phyloP scores from a whole-genome alignment of 2,888 invertebrate species.

The Thecocarcelia acutangulata region DNA sequence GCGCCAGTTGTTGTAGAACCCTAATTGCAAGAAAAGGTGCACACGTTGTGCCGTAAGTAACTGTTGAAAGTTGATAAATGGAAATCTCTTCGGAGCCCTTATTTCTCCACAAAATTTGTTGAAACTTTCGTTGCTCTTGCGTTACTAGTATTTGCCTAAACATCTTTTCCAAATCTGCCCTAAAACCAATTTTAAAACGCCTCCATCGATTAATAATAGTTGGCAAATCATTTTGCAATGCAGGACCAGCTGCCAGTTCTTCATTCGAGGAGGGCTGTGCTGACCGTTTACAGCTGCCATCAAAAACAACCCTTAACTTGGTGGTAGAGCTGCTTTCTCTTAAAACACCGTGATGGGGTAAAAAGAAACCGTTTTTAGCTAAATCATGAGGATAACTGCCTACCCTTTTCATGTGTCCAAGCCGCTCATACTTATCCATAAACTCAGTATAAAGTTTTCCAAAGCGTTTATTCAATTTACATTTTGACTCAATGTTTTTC shows the following conservation, averaged over 20 bases:
- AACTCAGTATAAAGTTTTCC: slow-evolving; percentile 22
- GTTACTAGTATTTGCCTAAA: slow-evolving; percentile 58
- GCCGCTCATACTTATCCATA: slow-evolving; percentile 29
- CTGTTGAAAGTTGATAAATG: slow-evolving; percentile 14
- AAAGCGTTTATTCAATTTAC: no score
- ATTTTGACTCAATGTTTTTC: slow-evolving; percentile 15
- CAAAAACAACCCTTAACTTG: no score
- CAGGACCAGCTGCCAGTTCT: slow-evolving; percentile 47
- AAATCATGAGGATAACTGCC: slow-evolving; percentile 32
- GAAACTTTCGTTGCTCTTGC: slow-evolving; percentile 36
- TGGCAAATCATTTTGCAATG: slow-evolving; percentile 56
- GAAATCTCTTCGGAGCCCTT: not conserved
- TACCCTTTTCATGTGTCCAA: slow-evolving; percentile 44
- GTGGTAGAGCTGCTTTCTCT: slow-evolving; percentile 19
- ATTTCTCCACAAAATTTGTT: slow-evolving; percentile 54
- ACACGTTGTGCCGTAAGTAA: slow-evolving; percentile 25
- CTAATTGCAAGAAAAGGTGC: no score
- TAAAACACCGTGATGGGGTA: slow-evolving; percentile 45
- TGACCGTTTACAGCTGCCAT: slow-evolving; percentile 26
- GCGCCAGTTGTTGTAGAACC: slow-evolving; percentile 58
- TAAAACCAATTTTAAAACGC: slow-evolving; percentile 55
- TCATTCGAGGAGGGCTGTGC: slow-evolving; percentile 35
- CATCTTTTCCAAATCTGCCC: slow-evolving; percentile 66
- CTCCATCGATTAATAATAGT: slow-evolving; percentile 49
- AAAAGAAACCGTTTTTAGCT: slow-evolving; percentile 32